Percentiles rank a stretch among this genome's conserved stretches.
These are phyloP conservation scores for Myocastor coypus DNA, from an alignment of 2,113 vertebrate genomes.

Conservation along the genomic window DNA sequence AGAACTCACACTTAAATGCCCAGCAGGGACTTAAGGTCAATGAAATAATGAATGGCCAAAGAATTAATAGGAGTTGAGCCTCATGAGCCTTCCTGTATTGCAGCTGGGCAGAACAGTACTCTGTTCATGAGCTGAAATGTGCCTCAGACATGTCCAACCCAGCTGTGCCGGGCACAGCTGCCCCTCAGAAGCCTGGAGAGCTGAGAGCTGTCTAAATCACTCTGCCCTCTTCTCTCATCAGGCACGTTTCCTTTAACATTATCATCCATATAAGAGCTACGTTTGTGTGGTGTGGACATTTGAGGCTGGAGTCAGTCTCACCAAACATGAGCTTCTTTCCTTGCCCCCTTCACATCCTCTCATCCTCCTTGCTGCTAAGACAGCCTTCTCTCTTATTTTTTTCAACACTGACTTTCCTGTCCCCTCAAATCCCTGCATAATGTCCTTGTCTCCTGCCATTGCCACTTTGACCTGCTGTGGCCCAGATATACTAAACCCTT, in stretches of 20 bases:
- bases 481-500: too few relatives aligned
- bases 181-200: slow-evolving; percentile 61
- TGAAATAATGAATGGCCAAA: slow-evolving; percentile 83
- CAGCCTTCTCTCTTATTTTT: not conserved
- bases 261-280: slow-evolving; percentile 56
- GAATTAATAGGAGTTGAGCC: slow-evolving; percentile 80
- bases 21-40: slow-evolving; percentile 84
- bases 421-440: not conserved
- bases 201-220: slow-evolving; percentile 39
- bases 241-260: slow-evolving; percentile 57
- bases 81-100: slow-evolving; percentile 82
- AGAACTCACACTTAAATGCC: slow-evolving; percentile 75
- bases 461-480: rapidly evolving
- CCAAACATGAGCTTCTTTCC: slow-evolving; percentile 43
- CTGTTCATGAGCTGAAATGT: slow-evolving; percentile 85
- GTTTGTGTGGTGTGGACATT: slow-evolving; percentile 13
- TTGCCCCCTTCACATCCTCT: slow-evolving; percentile 55
- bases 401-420: not conserved
- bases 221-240: slow-evolving; percentile 8
- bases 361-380: not conserved
- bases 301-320: not conserved
- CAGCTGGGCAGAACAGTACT: slow-evolving; percentile 89
- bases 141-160: slow-evolving; percentile 80
- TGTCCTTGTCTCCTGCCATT: not conserved
- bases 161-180: slow-evolving; percentile 82